Percentiles rank a stretch among this genome's conserved stretches.
Conservation (phyloP, 2,797 vertebrate genomes). For the Gila robusta region DNA sequence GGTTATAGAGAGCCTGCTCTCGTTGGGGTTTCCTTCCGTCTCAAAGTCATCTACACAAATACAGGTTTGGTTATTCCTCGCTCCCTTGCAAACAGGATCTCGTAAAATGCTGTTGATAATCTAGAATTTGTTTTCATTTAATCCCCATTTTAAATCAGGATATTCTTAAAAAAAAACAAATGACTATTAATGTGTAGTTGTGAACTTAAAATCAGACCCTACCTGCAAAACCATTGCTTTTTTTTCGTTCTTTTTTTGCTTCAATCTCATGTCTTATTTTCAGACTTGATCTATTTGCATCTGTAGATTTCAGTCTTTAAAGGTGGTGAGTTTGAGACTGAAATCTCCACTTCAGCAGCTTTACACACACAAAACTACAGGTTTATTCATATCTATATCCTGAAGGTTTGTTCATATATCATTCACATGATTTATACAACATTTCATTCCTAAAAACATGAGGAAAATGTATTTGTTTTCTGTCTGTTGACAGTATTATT, state of each 20-base stretch:
- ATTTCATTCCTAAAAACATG: background rate
- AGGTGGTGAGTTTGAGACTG: too few relatives aligned
- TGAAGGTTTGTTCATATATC: background rate
- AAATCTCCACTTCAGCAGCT: background rate
- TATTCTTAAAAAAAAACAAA: background rate
- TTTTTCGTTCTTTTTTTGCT: too few relatives aligned
- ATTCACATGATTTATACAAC: background rate
- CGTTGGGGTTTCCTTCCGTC: conserved; percentile 52
- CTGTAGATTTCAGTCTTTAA: background rate
- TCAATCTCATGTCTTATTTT: background rate
- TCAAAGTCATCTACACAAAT: conserved; percentile 54
- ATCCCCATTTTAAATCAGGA: background rate
- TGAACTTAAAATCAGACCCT: background rate
- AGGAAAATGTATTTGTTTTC: background rate
- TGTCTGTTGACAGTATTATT: background rate
- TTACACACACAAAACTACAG: too few relatives aligned
- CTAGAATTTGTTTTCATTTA: background rate
- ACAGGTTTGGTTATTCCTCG: background rate
- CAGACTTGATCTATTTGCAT: background rate
- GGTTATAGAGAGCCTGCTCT: conserved; percentile 62
- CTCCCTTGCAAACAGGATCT: background rate
- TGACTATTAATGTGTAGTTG: background rate
- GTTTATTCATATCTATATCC: too few relatives aligned
- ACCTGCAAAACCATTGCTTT: background rate
- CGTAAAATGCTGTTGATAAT: background rate